phyloP scores from a whole-genome alignment of 2,888 invertebrate species.

The Meiosimyza decipiens region DNA sequence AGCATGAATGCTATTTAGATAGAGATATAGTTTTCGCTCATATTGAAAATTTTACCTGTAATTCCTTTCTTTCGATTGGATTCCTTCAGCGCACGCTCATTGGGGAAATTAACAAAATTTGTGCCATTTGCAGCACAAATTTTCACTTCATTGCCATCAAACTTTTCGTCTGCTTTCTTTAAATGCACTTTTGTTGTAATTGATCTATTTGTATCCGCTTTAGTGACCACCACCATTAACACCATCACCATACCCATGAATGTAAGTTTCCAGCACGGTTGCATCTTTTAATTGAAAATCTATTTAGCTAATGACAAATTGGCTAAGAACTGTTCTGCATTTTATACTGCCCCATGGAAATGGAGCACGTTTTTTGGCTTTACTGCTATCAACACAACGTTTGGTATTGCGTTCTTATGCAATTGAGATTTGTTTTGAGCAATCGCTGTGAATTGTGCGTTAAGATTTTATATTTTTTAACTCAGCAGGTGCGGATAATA shows the following conservation, averaged over 20 bases:
- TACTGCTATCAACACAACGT: too few relatives aligned
- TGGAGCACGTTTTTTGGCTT: too few relatives aligned
- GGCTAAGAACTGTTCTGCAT: background rate
- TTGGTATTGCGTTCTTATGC: background rate
- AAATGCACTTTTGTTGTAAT: too few relatives aligned
- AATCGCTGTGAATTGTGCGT: too few relatives aligned
- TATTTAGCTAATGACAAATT: slow-evolving; percentile 5
- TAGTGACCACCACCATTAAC: slow-evolving; percentile 28
- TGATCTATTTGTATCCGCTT: background rate
- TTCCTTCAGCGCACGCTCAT: slow-evolving; percentile 52
- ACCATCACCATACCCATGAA: background rate
- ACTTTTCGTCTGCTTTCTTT: too few relatives aligned
- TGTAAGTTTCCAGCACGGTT: background rate
- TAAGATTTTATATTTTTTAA: too few relatives aligned
- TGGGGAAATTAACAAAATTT: slow-evolving; percentile 52
- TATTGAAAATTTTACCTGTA: slow-evolving; percentile 33
- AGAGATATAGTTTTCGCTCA: background rate
- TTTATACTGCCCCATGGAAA: background rate
- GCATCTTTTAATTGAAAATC: background rate
- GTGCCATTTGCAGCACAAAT: slow-evolving; percentile 48
- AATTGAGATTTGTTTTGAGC: too few relatives aligned
- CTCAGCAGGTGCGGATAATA: too few relatives aligned
- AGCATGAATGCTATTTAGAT: too few relatives aligned
- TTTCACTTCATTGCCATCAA: too few relatives aligned
- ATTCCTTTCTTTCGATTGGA: slow-evolving; percentile 48